Conservation (phyloP, 2,113 vertebrate species). For the Isurus oxyrinchus region DNA sequence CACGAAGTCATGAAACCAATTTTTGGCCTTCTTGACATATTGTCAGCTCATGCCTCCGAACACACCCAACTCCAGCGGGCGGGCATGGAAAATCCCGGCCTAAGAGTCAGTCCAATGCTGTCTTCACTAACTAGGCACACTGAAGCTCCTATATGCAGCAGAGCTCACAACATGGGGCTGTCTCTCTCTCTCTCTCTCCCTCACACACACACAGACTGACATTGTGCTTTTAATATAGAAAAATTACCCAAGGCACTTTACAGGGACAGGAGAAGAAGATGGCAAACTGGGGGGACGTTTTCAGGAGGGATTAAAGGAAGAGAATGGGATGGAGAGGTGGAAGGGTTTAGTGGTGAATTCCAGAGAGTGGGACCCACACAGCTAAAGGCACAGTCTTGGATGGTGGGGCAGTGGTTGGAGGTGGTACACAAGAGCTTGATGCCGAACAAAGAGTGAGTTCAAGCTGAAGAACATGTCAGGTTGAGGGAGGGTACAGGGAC, state of each 20-base stretch:
- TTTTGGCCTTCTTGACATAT: too few species aligned
- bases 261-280: not conserved
- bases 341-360: not conserved
- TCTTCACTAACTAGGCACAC: not conserved
- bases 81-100: too few species aligned
- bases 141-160: not conserved
- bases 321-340: not conserved
- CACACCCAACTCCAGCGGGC: too few species aligned
- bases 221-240: not conserved
- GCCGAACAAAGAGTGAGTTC: not conserved
- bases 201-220: not conserved
- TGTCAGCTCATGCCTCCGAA: too few species aligned
- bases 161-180: too few species aligned
- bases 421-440: not conserved
- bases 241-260: not conserved
- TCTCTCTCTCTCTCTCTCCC: too few species aligned
- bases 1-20: too few species aligned
- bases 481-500: not conserved
- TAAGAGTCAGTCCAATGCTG: not conserved
- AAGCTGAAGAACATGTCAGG: not conserved
- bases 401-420: not conserved
- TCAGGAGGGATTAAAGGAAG: not conserved
- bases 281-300: not conserved
- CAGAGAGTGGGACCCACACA: not conserved
- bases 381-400: not conserved